These are phyloP conservation scores for Myotis brandtii DNA, from an alignment of 2,113 vertebrate genomes.

Conservation along the genomic window DNA sequence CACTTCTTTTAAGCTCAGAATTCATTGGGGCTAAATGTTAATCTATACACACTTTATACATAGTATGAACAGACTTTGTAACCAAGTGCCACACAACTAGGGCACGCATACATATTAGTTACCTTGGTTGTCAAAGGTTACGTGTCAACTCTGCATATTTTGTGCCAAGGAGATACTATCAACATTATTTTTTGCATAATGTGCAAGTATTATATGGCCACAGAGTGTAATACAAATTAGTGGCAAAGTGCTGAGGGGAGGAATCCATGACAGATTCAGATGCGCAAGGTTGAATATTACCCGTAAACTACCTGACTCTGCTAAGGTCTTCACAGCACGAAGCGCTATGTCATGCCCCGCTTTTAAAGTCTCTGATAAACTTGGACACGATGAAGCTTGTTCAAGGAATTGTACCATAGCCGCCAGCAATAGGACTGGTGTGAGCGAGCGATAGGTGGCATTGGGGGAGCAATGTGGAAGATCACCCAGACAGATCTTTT, in stretches of 20 bases:
- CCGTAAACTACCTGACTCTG: conserved; percentile 76
- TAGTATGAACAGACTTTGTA: conserved; percentile 75
- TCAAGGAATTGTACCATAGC: not conserved
- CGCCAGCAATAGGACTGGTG: not conserved
- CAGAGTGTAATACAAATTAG: conserved; percentile 76
- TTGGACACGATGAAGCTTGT: conserved; percentile 45
- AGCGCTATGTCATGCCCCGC: conserved; percentile 31
- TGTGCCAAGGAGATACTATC: conserved; percentile 71
- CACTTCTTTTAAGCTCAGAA: conserved; percentile 46
- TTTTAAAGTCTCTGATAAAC: conserved; percentile 53
- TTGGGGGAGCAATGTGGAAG: not conserved
- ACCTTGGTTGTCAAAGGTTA: conserved; percentile 74
- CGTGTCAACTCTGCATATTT: conserved; percentile 75
- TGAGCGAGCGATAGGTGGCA: rapidly evolving
- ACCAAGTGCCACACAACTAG: conserved; percentile 56
- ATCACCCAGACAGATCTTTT: not conserved
- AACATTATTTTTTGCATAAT: conserved; percentile 77
- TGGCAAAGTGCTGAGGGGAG: conserved; percentile 80
- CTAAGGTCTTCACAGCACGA: conserved; percentile 59
- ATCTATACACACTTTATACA: conserved; percentile 69
- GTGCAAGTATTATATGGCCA: conserved; percentile 78
- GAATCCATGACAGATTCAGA: conserved; percentile 73
- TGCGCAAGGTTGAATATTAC: conserved; percentile 64
- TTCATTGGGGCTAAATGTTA: conserved; percentile 62
- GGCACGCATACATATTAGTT: conserved; percentile 55